These are phyloP conservation scores for Trichopoda pennipes DNA, from an alignment of 2,888 invertebrate species.

Conservation along the genomic window DNA sequence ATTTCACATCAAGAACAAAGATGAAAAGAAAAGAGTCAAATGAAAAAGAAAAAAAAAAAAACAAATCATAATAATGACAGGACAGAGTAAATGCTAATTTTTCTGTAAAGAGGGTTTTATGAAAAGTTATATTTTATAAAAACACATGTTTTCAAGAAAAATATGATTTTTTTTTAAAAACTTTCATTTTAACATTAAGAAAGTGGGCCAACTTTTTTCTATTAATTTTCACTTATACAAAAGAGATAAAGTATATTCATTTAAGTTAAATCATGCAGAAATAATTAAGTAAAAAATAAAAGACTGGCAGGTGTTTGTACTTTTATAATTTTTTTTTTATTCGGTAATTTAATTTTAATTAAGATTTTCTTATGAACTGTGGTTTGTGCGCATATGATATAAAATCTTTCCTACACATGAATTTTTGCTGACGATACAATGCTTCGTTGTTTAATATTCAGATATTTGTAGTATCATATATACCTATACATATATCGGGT, in stretches of 20 bases:
- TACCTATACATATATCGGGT: no score
- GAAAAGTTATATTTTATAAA: slow-evolving; percentile 45
- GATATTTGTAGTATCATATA: no score
- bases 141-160: slow-evolving; percentile 26
- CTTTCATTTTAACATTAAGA: background rate
- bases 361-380: no score
- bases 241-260: background rate
- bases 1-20: background rate
- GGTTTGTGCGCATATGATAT: no score
- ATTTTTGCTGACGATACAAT: no score
- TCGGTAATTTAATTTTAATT: no score
- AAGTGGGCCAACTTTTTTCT: slow-evolving; percentile 26
- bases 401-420: no score
- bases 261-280: slow-evolving; percentile 24
- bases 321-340: no score
- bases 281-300: slow-evolving; percentile 15
- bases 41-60: slow-evolving; percentile 27
- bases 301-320: no score
- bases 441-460: no score
- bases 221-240: slow-evolving; percentile 9
- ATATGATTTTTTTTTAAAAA: background rate
- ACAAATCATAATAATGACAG: background rate
- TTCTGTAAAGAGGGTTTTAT: slow-evolving; percentile 34
- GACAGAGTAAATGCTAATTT: slow-evolving; percentile 56
- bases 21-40: slow-evolving; percentile 32